Evolutionary conservation across 1,140 invertebrate species (phyloP).

Genomic region (Frieseomelitta varia): DNA sequence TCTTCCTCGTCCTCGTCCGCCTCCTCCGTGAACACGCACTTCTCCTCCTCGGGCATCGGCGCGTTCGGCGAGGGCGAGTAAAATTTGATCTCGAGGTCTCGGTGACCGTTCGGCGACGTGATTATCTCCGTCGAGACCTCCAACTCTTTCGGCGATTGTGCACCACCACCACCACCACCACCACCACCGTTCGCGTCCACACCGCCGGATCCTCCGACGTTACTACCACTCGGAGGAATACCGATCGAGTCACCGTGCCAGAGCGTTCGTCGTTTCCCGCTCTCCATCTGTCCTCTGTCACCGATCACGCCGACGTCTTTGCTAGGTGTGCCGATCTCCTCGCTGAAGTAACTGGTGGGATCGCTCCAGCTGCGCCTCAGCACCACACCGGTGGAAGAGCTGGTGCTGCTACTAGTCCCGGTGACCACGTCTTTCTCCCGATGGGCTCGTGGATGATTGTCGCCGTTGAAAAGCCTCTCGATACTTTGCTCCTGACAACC

Average conservation of each 20-base stretch:
- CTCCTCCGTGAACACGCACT: constrained; percentile 56
- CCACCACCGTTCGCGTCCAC: not conserved
- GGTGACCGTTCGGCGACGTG: constrained; percentile 88
- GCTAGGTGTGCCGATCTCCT: constrained; percentile 74
- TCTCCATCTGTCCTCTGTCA: constrained; percentile 76
- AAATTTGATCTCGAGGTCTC: constrained; percentile 90
- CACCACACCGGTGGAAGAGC: constrained; percentile 72
- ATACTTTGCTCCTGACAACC: constrained; percentile 75
- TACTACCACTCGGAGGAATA: constrained; percentile 43
- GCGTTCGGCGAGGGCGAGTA: constrained; percentile 84
- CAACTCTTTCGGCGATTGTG: constrained; percentile 75
- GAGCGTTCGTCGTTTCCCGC: constrained; percentile 51
- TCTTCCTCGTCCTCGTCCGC: constrained; percentile 69
- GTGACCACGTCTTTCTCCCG: constrained; percentile 57
- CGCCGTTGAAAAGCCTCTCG: constrained; percentile 79
- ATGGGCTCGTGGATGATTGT: constrained; percentile 70
- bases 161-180: constrained; percentile 13
- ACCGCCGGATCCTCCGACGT: constrained; percentile 21
- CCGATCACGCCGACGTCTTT: constrained; percentile 83
- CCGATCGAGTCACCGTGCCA: constrained; percentile 73
- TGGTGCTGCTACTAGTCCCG: not conserved
- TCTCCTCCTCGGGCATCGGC: constrained; percentile 61
- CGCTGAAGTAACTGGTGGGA: constrained; percentile 80
- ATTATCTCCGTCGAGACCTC: constrained; percentile 91
- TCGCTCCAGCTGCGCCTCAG: constrained; percentile 86